These are phyloP conservation scores for Serrognathus titanus DNA, from an alignment of 2,888 invertebrate species.

Conservation along the genomic window DNA sequence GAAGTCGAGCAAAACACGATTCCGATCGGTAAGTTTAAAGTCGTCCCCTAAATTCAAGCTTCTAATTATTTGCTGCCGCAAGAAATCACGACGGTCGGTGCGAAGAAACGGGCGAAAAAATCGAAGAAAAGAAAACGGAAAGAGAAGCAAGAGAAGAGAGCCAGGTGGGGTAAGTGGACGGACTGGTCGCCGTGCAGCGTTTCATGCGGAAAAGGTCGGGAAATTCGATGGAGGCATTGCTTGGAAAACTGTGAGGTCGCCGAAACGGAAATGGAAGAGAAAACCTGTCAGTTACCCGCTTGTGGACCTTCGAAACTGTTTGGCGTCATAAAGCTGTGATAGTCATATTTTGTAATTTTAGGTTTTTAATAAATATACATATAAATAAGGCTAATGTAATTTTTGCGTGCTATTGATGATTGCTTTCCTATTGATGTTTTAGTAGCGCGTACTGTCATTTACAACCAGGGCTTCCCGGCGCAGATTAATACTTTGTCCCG, in stretches of 20 bases:
- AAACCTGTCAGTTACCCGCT: conserved; percentile 51
- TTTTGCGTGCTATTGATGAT: too few species aligned
- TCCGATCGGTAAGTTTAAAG: neutral
- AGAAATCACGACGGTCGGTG: too few species aligned
- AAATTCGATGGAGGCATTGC: conserved; percentile 57
- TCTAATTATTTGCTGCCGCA: too few species aligned
- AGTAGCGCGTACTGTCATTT: too few species aligned
- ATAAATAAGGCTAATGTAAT: too few species aligned
- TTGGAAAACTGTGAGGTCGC: conserved; percentile 44
- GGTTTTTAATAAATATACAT: conserved; percentile 8
- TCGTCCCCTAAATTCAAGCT: neutral
- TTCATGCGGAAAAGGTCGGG: conserved; percentile 59
- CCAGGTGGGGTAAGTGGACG: conserved; percentile 54
- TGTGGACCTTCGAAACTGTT: conserved; percentile 47
- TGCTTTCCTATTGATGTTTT: too few species aligned
- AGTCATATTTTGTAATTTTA: conserved; percentile 6
- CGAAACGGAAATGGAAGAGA: conserved; percentile 54
- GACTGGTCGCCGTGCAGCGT: conserved; percentile 63
- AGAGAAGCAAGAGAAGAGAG: conserved; percentile 10
- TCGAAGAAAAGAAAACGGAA: conserved; percentile 7
- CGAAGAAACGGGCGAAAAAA: neutral
- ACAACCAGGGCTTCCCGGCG: too few species aligned
- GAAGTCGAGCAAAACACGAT: neutral
- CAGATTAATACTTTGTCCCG: too few species aligned
- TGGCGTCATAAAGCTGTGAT: conserved; percentile 29